Conservation (phyloP, 2,113 vertebrate genomes). For the Macroglossus sobrinus region DNA sequence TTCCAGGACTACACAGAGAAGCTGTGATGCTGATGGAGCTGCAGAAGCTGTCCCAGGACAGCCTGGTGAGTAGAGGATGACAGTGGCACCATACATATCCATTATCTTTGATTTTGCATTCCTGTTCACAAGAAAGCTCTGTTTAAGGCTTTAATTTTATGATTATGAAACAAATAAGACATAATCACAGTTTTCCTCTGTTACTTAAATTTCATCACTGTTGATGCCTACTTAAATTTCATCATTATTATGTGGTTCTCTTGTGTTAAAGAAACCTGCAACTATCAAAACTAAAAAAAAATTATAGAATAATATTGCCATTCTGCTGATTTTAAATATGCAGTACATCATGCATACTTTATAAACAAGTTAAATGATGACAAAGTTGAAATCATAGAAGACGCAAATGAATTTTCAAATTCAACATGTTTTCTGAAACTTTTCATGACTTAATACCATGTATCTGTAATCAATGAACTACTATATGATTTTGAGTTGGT, state of each 20-base stretch:
- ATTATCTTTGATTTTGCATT: conserved; percentile 95
- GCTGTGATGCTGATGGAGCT: no score
- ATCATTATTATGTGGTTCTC: conserved; percentile 85
- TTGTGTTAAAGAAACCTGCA: conserved; percentile 87
- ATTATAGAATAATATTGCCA: conserved; percentile 86
- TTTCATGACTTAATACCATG: conserved; percentile 91
- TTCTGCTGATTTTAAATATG: conserved; percentile 88
- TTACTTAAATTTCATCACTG: conserved; percentile 88
- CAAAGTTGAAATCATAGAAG: conserved; percentile 77
- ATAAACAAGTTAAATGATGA: conserved; percentile 87
- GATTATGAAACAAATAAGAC: conserved; percentile 87
- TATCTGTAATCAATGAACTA: conserved; percentile 91
- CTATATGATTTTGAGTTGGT: conserved; percentile 90
- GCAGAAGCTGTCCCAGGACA: no score
- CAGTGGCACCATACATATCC: conserved; percentile 90
- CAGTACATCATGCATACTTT: conserved; percentile 88
- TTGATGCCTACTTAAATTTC: no score
- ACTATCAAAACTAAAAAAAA: conserved; percentile 86
- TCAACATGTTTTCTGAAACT: conserved; percentile 87
- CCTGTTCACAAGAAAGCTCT: conserved; percentile 91
- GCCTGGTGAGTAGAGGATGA: no score
- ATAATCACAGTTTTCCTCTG: conserved; percentile 89
- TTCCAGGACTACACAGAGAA: no score
- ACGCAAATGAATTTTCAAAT: conserved; percentile 85
- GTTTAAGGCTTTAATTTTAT: conserved; percentile 89